Conservation (phyloP, 2,113 vertebrate genomes). For the Heloderma charlesbogerti region DNA sequence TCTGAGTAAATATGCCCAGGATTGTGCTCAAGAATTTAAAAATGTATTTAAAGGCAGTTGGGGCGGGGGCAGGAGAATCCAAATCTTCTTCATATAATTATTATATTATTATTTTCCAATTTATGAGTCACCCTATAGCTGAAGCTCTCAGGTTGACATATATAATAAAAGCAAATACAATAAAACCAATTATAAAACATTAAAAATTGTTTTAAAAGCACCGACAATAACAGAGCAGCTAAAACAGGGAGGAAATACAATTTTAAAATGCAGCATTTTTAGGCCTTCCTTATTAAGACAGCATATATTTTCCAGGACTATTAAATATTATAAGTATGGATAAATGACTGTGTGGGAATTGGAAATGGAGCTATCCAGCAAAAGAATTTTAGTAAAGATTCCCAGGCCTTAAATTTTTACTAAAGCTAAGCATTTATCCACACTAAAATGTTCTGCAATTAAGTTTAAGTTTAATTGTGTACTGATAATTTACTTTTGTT, state of each 20-base stretch:
- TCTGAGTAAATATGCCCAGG: neutral
- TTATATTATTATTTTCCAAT: no score
- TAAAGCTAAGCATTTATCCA: neutral
- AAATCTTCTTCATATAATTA: no score
- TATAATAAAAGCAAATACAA: no score
- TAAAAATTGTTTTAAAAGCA: no score
- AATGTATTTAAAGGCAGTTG: neutral
- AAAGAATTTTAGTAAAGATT: slow-evolving; percentile 4
- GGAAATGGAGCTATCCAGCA: neutral
- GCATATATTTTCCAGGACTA: neutral
- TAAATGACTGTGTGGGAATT: neutral
- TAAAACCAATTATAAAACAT: no score
- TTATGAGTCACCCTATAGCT: no score
- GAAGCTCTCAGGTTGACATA: no score
- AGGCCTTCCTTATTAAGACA: neutral
- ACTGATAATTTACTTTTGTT: neutral
- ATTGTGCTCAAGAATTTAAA: neutral
- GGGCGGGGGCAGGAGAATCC: no score
- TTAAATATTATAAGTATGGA: neutral
- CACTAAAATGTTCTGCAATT: neutral
- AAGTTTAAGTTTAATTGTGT: neutral
- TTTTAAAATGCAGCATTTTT: no score
- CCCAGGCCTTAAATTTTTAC: neutral
- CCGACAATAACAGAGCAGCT: no score
- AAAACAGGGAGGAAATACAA: no score